Conservation (phyloP, 2,888 invertebrate genomes). For the Coleophora flavipennella region DNA sequence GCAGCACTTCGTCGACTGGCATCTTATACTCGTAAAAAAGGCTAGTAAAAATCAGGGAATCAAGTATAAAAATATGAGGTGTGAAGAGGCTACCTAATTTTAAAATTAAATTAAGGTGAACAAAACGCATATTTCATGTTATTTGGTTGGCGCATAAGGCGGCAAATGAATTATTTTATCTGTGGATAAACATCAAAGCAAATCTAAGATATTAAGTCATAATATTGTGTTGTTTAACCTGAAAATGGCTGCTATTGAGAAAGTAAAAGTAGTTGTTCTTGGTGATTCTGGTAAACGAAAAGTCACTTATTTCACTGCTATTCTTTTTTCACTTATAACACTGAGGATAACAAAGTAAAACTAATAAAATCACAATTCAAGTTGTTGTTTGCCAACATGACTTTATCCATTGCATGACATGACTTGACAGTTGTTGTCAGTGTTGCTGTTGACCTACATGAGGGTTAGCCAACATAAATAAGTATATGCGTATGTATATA, state of each 20-base stretch:
- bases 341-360: constrained; percentile 13
- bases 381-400: constrained; percentile 43
- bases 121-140: too few relatives aligned
- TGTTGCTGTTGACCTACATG: constrained; percentile 9
- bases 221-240: constrained; percentile 17
- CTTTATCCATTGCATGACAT: too few relatives aligned
- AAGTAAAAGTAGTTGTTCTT: constrained; percentile 91
- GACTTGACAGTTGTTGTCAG: constrained; percentile 40
- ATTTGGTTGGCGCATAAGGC: too few relatives aligned
- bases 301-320: constrained; percentile 19
- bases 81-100: too few relatives aligned
- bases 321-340: constrained; percentile 23
- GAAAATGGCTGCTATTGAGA: constrained; percentile 86
- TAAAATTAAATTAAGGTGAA: too few relatives aligned
- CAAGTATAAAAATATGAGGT: too few relatives aligned
- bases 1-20: too few relatives aligned
- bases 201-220: neutral
- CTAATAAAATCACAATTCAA: constrained; percentile 17
- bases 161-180: too few relatives aligned
- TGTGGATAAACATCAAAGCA: too few relatives aligned
- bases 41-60: too few relatives aligned
- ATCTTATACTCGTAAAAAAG: too few relatives aligned
- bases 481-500: too few relatives aligned
- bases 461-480: constrained; percentile 37
- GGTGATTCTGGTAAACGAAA: constrained; percentile 86